phyloP scores from a whole-genome alignment of 2,888 invertebrate genomes.

The Calameuta filiformis region DNA sequence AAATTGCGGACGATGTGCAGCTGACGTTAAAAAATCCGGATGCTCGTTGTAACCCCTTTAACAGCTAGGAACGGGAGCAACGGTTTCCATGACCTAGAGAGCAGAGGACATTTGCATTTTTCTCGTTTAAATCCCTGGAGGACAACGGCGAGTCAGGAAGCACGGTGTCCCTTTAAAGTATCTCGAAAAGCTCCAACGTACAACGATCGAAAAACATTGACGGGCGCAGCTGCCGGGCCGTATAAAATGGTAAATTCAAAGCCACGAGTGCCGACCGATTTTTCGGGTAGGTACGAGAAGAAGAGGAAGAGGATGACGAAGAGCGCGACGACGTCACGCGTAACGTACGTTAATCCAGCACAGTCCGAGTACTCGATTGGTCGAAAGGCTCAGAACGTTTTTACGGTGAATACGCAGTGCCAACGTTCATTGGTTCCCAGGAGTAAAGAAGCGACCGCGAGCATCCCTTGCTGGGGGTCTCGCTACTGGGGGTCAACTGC shows the following conservation, averaged over 20 bases:
- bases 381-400: neutral
- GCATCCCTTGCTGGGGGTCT: slow-evolving; percentile 5
- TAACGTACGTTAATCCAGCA: neutral
- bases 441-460: neutral
- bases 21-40: neutral
- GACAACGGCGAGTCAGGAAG: slow-evolving; percentile 33
- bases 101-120: slow-evolving; percentile 36
- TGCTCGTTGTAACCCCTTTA: neutral
- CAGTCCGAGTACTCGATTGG: neutral
- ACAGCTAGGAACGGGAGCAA: slow-evolving; percentile 8
- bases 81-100: slow-evolving; percentile 49
- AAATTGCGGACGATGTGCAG: neutral
- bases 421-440: neutral
- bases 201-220: neutral
- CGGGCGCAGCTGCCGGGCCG: neutral
- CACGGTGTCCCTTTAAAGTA: slow-evolving; percentile 42
- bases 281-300: neutral
- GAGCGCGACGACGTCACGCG: neutral
- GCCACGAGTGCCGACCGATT: neutral
- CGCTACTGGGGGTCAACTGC: neutral
- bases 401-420: neutral
- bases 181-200: slow-evolving; percentile 5
- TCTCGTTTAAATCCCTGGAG: slow-evolving; percentile 41
- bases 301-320: neutral
- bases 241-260: neutral